phyloP scores from a whole-genome alignment of 2,888 invertebrate genomes.

The Cephalotes varians region DNA sequence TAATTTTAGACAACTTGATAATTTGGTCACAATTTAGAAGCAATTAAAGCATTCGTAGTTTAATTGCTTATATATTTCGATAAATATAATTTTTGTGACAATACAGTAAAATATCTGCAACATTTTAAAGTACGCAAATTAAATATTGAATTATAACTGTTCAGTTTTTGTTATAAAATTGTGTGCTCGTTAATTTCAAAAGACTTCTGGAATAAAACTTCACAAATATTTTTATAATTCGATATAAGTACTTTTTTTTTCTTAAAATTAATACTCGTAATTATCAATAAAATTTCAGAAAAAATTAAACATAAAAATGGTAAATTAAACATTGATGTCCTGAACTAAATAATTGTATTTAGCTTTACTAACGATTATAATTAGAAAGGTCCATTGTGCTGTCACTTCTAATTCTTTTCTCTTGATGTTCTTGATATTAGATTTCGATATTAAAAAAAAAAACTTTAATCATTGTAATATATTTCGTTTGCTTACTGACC shows the following conservation, averaged over 20 bases:
- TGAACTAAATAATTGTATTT: background rate
- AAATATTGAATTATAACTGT: background rate
- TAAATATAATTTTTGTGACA: background rate
- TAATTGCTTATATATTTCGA: background rate
- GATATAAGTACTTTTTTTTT: background rate
- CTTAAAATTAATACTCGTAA: background rate
- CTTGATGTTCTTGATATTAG: background rate
- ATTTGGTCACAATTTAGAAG: background rate
- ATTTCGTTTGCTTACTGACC: constrained; percentile 15
- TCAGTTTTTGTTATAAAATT: background rate
- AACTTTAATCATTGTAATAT: background rate
- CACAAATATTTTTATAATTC: background rate
- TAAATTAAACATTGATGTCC: background rate
- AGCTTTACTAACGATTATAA: background rate
- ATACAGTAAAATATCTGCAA: background rate
- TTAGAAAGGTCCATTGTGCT: background rate
- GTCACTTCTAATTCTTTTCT: background rate
- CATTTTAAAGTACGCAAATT: background rate
- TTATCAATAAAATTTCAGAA: no score
- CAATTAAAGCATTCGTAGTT: background rate
- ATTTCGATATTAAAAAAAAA: background rate
- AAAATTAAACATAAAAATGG: background rate
- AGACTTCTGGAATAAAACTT: background rate
- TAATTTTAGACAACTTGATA: background rate
- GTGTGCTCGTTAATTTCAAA: background rate